phyloP scores from a whole-genome alignment of 1,140 invertebrate species.

The Lucilia cuprina region DNA sequence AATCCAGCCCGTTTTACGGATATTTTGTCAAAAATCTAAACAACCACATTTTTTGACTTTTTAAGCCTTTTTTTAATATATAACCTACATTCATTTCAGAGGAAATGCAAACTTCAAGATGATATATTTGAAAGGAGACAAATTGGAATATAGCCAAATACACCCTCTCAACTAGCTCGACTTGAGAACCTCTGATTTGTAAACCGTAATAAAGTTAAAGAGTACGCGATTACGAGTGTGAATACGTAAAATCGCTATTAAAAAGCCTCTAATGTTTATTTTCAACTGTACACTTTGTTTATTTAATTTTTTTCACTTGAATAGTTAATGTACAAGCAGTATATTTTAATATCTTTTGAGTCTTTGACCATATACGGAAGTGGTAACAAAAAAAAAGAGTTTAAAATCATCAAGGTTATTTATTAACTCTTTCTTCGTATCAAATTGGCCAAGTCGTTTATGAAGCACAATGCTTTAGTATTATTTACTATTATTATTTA shows the following conservation, averaged over 20 bases:
- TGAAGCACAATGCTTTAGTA: neutral
- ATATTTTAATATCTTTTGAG: neutral
- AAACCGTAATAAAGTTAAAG: neutral
- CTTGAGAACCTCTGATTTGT: neutral
- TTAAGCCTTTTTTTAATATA: too few relatives aligned
- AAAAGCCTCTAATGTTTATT: conserved; percentile 5
- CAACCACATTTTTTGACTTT: too few relatives aligned
- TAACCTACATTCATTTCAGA: too few relatives aligned
- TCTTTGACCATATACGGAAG: conserved; percentile 1
- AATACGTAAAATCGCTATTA: neutral
- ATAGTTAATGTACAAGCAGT: neutral
- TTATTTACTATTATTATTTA: conserved; percentile 12
- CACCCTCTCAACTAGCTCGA: neutral
- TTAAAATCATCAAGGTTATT: conserved; percentile 1
- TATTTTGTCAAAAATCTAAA: too few relatives aligned
- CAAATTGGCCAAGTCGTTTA: neutral
- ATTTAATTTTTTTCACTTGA: neutral
- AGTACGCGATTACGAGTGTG: neutral
- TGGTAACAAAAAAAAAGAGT: neutral
- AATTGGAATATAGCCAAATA: too few relatives aligned
- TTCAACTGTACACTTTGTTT: neutral
- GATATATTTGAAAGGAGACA: too few relatives aligned
- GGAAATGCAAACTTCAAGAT: too few relatives aligned
- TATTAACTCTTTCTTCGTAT: neutral
- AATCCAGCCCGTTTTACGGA: too few relatives aligned